Conservation (phyloP, 1,140 invertebrate genomes). For the Panulirus ornatus region DNA sequence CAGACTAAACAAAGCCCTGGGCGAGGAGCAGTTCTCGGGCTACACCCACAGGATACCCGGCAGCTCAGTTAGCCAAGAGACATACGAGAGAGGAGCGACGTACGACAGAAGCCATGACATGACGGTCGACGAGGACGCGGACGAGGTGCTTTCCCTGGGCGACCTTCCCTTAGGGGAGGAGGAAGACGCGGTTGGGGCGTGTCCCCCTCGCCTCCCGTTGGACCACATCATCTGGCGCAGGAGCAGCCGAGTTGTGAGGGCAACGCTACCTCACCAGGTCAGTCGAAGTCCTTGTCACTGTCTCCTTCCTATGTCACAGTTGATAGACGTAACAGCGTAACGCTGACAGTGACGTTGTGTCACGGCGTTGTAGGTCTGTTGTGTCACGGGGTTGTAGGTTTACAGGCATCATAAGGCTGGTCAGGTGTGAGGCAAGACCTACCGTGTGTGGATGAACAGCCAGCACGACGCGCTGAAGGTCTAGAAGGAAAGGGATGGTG, state of each 20-base stretch:
- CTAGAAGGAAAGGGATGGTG: too few species aligned
- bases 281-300: neutral
- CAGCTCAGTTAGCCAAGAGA: neutral
- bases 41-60: too few species aligned
- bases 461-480: too few species aligned
- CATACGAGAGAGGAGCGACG: neutral
- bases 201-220: slow-evolving; percentile 20
- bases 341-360: too few species aligned
- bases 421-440: too few species aligned
- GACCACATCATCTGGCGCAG: slow-evolving; percentile 46
- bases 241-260: slow-evolving; percentile 32
- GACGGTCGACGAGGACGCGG: slow-evolving; percentile 11
- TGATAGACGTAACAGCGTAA: too few species aligned
- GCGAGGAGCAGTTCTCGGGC: neutral
- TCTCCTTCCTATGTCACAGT: too few species aligned
- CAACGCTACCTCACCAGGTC: slow-evolving; percentile 35
- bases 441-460: too few species aligned
- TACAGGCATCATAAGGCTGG: too few species aligned
- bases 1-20: neutral
- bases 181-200: slow-evolving; percentile 16
- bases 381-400: too few species aligned
- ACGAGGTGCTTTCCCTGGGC: neutral
- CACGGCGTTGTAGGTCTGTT: too few species aligned
- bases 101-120: slow-evolving; percentile 17
- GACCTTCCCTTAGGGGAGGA: slow-evolving; percentile 31